Evolutionary conservation across 2,888 invertebrate species (phyloP).

Genomic region (Eulithis testata): DNA sequence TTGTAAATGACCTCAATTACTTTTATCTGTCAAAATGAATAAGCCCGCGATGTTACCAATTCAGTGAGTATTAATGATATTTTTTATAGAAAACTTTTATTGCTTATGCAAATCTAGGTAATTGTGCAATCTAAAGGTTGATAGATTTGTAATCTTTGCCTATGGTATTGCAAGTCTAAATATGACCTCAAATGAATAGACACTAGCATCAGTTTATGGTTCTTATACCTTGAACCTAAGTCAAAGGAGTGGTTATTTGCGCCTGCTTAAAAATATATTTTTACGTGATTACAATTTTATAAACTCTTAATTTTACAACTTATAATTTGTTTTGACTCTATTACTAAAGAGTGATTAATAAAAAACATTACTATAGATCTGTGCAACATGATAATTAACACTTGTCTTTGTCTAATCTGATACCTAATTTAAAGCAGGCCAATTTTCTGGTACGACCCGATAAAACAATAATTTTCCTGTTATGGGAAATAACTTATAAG

Average conservation of each 20-base stretch:
- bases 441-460: no score
- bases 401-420: no score
- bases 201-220: slow-evolving; percentile 1
- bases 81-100: slow-evolving; percentile 11
- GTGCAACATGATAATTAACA: no score
- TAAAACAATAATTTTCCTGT: no score
- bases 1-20: slow-evolving; percentile 8
- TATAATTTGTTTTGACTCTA: no score
- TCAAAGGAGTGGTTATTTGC: not conserved
- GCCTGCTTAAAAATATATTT: not conserved
- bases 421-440: no score
- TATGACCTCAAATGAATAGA: slow-evolving; percentile 11
- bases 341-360: no score
- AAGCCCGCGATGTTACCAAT: not conserved
- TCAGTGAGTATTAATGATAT: slow-evolving; percentile 1
- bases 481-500: no score
- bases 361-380: no score
- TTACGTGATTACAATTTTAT: no score
- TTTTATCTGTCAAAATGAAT: not conserved
- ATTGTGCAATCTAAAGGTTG: slow-evolving; percentile 9
- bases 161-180: slow-evolving; percentile 11
- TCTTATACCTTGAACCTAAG: slow-evolving; percentile 2
- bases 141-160: slow-evolving; percentile 5
- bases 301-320: no score
- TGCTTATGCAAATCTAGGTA: slow-evolving; percentile 9